Percentiles rank a stretch among this genome's conserved stretches.
Evolutionary conservation across 1,140 invertebrate species (phyloP).

Genomic region (Notospermus geniculatus): DNA sequence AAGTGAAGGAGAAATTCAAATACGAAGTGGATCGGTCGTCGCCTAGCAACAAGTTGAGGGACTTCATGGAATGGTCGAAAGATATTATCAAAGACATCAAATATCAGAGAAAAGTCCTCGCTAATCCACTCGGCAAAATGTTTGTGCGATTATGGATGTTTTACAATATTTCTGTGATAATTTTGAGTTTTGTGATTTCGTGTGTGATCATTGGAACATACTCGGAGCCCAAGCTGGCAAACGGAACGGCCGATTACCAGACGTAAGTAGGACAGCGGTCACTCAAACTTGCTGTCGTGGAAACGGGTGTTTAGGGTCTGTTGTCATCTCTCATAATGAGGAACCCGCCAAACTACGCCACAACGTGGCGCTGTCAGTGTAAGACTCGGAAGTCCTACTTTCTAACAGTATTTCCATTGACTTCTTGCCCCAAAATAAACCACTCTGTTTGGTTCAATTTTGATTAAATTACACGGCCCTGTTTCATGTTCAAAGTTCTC

Average conservation of each 20-base stretch:
- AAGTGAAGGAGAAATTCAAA: constrained; percentile 53
- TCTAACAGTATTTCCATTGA: too few species aligned
- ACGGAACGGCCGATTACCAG: constrained; percentile 12
- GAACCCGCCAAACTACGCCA: too few species aligned
- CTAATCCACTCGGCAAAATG: constrained; percentile 34
- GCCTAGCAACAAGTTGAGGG: constrained; percentile 49
- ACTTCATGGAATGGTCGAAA: constrained; percentile 51
- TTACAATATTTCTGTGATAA: constrained; percentile 30
- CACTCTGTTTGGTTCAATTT: too few species aligned
- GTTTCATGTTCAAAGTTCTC: too few species aligned
- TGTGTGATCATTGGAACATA: constrained; percentile 33
- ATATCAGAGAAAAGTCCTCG: constrained; percentile 42
- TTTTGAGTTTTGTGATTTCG: constrained; percentile 31
- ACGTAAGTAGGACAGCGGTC: constrained; percentile 10
- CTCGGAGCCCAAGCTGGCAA: constrained; percentile 18
- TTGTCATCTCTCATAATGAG: too few species aligned
- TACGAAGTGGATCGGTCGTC: constrained; percentile 52
- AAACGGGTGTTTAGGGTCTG: too few species aligned
- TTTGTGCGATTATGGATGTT: constrained; percentile 37
- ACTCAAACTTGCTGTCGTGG: too few species aligned
- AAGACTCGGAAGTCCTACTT: too few species aligned
- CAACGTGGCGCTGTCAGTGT: too few species aligned
- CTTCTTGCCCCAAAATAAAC: too few species aligned
- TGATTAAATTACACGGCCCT: too few species aligned
- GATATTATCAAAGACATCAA: constrained; percentile 52